A percentile compares a stretch with the other conserved stretches of the same genome.
phyloP scores from a whole-genome alignment of 2,113 vertebrate species.

The Sander vitreus region DNA sequence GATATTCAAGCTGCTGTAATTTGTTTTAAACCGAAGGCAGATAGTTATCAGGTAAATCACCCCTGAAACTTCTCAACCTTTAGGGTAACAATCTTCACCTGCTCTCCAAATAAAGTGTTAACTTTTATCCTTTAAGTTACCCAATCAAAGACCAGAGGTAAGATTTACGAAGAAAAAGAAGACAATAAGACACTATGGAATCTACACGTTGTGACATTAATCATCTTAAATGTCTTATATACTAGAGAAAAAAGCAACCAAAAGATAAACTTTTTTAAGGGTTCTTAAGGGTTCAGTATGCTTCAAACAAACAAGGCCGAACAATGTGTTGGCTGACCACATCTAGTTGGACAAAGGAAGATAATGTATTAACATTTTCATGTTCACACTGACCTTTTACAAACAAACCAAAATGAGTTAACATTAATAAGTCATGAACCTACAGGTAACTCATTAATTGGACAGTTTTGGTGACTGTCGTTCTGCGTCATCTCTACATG shows the following conservation, averaged over 20 bases:
- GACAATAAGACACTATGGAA: neutral
- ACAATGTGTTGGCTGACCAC: neutral
- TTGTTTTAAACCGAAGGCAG: neutral
- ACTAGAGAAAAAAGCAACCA: too few relatives aligned
- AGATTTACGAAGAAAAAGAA: neutral
- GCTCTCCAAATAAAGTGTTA: constrained; percentile 7
- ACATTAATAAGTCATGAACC: neutral
- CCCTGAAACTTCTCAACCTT: neutral
- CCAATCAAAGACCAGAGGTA: neutral
- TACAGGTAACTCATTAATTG: too few relatives aligned
- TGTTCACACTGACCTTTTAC: neutral
- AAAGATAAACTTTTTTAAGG: too few relatives aligned
- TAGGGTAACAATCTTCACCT: neutral
- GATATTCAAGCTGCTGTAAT: neutral
- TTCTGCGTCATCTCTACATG: neutral
- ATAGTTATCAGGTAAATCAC: neutral
- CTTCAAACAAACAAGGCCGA: neutral
- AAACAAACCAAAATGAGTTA: neutral
- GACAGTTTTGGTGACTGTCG: neutral
- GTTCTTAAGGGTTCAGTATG: neutral
- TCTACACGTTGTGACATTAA: neutral
- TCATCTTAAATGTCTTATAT: neutral
- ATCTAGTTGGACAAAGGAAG: neutral
- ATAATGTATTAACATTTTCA: neutral
- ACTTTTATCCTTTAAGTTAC: neutral